Evolutionary conservation across 2,113 vertebrate species (phyloP).

Genomic region (Micronisus gabar): DNA sequence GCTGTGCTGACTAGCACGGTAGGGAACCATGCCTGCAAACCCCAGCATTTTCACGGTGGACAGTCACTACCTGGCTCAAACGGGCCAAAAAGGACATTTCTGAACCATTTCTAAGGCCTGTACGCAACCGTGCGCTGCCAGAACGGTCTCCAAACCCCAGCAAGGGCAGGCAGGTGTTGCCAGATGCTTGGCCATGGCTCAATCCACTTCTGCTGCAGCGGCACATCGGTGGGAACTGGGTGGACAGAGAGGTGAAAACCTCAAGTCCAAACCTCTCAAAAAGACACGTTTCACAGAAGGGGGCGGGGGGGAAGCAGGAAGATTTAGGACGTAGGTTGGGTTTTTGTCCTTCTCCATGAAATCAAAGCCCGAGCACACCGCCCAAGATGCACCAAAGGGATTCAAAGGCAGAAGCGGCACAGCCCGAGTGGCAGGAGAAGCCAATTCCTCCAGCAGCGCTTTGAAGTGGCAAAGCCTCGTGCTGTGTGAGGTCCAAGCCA

Average conservation of each 20-base stretch:
- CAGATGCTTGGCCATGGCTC: neutral
- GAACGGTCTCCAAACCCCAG: neutral
- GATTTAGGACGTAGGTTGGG: neutral
- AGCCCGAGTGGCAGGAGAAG: neutral
- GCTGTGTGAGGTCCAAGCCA: neutral
- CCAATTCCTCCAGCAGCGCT: neutral
- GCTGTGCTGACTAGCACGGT: accelerated
- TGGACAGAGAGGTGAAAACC: neutral
- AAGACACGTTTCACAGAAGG: neutral
- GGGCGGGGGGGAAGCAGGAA: accelerated
- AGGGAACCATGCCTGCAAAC: neutral
- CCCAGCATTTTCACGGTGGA: accelerated
- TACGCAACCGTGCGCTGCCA: accelerated
- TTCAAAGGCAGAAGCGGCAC: neutral
- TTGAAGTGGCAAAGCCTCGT: neutral
- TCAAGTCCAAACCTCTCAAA: neutral
- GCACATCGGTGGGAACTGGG: accelerated
- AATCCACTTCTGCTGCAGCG: neutral
- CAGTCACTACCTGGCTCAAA: neutral
- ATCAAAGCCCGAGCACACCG: accelerated
- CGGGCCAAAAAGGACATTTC: neutral
- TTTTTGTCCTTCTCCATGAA: neutral
- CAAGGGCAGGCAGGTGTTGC: neutral
- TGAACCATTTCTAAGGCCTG: neutral
- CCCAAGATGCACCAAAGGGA: neutral